Conservation (phyloP, 2,113 vertebrate genomes). For the Solea solea region DNA sequence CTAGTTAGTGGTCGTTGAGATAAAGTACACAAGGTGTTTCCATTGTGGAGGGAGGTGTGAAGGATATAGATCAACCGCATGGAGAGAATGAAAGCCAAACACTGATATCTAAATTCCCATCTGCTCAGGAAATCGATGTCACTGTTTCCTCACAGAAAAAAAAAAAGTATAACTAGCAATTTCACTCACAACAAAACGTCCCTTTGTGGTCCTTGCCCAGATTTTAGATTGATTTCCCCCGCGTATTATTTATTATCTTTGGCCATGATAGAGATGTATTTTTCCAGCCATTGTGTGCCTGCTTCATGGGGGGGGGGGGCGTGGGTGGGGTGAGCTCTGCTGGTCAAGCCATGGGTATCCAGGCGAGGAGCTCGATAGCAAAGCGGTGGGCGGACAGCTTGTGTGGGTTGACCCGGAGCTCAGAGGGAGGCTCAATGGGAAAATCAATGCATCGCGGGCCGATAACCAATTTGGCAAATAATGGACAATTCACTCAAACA, state of each 20-base stretch:
- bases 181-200: not conserved
- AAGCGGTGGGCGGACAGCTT: constrained; percentile 53
- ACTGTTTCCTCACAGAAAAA: not conserved
- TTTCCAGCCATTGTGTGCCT: constrained; percentile 33
- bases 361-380: constrained; percentile 59
- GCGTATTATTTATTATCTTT: not conserved
- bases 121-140: constrained; percentile 26
- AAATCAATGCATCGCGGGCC: constrained; percentile 76
- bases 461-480: constrained; percentile 74
- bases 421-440: constrained; percentile 60
- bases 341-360: constrained; percentile 54
- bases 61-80: constrained; percentile 14
- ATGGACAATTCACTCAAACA: constrained; percentile 70
- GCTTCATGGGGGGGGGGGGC: constrained; percentile 35
- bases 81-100: constrained; percentile 27
- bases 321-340: not conserved
- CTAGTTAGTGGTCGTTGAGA: constrained; percentile 47
- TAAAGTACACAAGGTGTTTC: constrained; percentile 15
- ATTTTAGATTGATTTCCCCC: constrained; percentile 11
- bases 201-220: not conserved
- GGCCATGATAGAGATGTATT: constrained; percentile 57
- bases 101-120: constrained; percentile 27
- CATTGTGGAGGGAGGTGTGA: constrained; percentile 21
- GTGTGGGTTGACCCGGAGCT: constrained; percentile 53
- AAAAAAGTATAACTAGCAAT: not conserved